These are phyloP conservation scores for Spilogale gracilis DNA, from an alignment of 2,113 vertebrate genomes.

Conservation along the genomic window DNA sequence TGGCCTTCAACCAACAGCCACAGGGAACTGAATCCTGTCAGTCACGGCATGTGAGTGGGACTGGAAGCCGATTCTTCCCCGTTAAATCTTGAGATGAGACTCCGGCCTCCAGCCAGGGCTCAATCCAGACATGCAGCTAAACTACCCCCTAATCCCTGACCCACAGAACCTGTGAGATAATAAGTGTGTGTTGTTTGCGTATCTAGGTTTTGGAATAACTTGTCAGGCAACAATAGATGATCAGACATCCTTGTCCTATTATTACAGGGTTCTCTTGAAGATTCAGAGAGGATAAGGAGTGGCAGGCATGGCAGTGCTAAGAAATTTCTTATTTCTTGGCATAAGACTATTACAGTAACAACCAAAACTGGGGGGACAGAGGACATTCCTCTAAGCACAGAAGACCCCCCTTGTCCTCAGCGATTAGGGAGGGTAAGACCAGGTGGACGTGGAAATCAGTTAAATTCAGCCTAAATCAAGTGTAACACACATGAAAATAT, in stretches of 20 bases:
- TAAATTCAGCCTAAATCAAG: neutral
- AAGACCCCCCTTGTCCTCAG: neutral
- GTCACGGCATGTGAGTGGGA: rapidly evolving
- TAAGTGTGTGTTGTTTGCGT: neutral
- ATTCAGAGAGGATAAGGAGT: neutral
- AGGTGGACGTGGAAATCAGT: neutral
- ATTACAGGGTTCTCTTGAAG: neutral
- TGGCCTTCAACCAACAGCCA: neutral
- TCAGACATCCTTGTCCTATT: neutral
- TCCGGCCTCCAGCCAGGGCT: rapidly evolving
- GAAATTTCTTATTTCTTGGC: neutral
- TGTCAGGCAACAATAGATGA: neutral
- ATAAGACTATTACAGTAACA: neutral
- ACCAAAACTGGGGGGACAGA: neutral
- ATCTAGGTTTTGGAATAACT: neutral
- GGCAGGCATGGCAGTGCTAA: neutral
- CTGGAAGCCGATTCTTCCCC: neutral
- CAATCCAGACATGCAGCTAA: neutral
- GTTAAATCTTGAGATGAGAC: neutral
- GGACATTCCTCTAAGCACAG: neutral
- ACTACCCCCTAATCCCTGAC: neutral
- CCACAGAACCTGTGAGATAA: neutral
- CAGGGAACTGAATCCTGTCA: neutral
- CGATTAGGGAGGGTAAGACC: neutral
- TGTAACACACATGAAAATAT: neutral